Evolutionary conservation across 2,113 vertebrate species (phyloP).

Genomic region (Phocoena sinus): DNA sequence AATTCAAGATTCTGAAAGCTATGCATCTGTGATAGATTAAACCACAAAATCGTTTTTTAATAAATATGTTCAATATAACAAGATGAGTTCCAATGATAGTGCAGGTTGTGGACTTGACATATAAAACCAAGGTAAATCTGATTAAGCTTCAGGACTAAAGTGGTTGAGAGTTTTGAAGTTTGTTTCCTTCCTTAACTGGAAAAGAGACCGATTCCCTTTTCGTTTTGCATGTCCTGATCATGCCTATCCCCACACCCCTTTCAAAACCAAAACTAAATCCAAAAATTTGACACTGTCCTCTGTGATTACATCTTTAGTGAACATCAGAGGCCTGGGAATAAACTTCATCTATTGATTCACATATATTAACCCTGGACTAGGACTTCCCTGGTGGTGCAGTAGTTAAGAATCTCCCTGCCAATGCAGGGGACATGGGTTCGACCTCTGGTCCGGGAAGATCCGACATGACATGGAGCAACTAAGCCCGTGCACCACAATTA

Average conservation of each 20-base stretch:
- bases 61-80: background rate
- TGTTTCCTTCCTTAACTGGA: background rate
- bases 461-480: too few relatives aligned
- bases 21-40: background rate
- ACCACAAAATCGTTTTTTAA: constrained; percentile 19
- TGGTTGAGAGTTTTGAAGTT: background rate
- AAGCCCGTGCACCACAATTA: too few relatives aligned
- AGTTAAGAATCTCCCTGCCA: too few relatives aligned
- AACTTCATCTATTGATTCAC: background rate
- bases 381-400: too few relatives aligned
- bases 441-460: too few relatives aligned
- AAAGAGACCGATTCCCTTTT: background rate
- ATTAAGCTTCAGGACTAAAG: background rate
- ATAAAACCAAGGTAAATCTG: constrained; percentile 19
- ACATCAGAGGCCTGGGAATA: background rate
- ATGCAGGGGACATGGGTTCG: too few relatives aligned
- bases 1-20: constrained; percentile 3
- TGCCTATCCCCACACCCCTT: background rate
- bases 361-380: background rate
- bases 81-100: background rate
- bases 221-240: constrained; percentile 16
- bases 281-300: background rate
- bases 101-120: background rate
- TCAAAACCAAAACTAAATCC: constrained; percentile 33
- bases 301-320: constrained; percentile 18